Evolutionary conservation across 2,797 vertebrate genomes (phyloP), one percentile per base, ranked within the genome.

Genomic region (Anolis apletophallus): DNA sequence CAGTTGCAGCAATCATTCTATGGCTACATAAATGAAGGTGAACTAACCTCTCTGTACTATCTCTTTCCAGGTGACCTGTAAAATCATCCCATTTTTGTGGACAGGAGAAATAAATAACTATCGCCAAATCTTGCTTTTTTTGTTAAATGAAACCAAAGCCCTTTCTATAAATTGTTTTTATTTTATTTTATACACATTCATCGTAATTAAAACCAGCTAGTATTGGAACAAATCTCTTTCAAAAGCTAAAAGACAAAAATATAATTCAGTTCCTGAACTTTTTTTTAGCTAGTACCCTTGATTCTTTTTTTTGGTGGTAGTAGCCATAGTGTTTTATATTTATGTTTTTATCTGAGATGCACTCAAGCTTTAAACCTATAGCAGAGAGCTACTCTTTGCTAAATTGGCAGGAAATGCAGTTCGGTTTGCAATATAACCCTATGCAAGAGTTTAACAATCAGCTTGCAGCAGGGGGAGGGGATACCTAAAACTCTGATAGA

Each of bases 101-200:
- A 26, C 32, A 8, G 10, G 32, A 9, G 14, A 54, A 54, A n/a
- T 54, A 59, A 13, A 19, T 40, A 5, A 0, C 50, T 21, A 61
- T 21, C 17, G 5, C 19, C 32, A 16, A 29, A 76, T 50, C 14
- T 81, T 69, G n/a, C n/a, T 14, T 8, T 6, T 52, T 50, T 32
- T 50, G 50, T 84, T 67, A 80, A 67, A 61, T 40, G 61, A 61
- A 52, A 55, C 40, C 32, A 74, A 73, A 73, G 40, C n/a, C 21
- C 54, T 52, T 83, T 73, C 29, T 73, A 72, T 50, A 67, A 79
- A 79, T 87, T 59, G 78, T 52, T 61, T 80, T 86, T 87, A 83
- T 84, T 46, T 46, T 46, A 46, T 46, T 83, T 79, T 79, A 74
- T 46, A 80, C 64, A 64, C 8, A 71, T 79, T 64, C 59, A 16